Percentiles rank a stretch among this genome's conserved stretches.
These are phyloP conservation scores for Rhyacophila evoluta DNA, from an alignment of 2,888 invertebrate species.

Conservation along the genomic window DNA sequence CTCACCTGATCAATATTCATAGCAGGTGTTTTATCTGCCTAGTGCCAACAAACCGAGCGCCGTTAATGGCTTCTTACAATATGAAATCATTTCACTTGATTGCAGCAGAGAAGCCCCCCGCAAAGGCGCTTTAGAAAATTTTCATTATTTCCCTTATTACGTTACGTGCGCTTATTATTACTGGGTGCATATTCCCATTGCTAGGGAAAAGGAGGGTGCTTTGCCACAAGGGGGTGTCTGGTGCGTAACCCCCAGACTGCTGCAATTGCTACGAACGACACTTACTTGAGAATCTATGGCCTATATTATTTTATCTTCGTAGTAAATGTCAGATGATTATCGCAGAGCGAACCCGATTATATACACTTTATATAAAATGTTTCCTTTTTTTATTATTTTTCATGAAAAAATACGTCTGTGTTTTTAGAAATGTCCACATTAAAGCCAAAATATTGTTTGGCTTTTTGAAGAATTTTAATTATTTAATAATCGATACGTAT, in stretches of 20 bases:
- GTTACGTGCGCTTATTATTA: constrained; percentile 27
- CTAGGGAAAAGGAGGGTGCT: background rate
- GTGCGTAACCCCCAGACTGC: background rate
- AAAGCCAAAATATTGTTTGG: too few relatives aligned
- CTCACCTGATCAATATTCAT: constrained; percentile 19
- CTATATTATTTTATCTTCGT: background rate
- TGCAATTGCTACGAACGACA: background rate
- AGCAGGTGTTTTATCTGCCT: constrained; percentile 33
- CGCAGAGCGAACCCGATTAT: background rate
- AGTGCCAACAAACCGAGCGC: constrained; percentile 21
- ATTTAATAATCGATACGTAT: too few relatives aligned
- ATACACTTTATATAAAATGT: too few relatives aligned
- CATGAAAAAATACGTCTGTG: too few relatives aligned
- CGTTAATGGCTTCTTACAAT: constrained; percentile 30
- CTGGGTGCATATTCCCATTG: constrained; percentile 15
- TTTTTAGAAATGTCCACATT: too few relatives aligned
- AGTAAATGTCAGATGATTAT: background rate
- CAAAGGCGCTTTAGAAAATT: constrained; percentile 41
- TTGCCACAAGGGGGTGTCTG: background rate
- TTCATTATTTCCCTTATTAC: constrained; percentile 53
- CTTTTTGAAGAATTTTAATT: too few relatives aligned
- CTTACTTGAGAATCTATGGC: background rate
- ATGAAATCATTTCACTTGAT: constrained; percentile 43
- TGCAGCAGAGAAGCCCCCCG: constrained; percentile 37
- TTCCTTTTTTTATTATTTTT: too few relatives aligned